These are phyloP conservation scores for Hartigia nigra DNA, from an alignment of 2,888 invertebrate species.

Conservation along the genomic window DNA sequence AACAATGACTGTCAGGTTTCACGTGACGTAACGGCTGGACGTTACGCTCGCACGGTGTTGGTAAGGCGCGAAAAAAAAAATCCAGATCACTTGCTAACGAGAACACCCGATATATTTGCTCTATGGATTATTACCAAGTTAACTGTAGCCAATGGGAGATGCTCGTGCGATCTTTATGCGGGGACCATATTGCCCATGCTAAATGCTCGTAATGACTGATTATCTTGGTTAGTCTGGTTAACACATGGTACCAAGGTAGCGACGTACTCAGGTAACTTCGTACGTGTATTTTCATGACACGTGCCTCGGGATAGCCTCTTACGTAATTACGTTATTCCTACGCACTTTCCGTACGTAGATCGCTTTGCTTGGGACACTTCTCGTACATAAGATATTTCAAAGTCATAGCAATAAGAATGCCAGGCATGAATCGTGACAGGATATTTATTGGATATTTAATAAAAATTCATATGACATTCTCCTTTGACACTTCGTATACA, in stretches of 20 bases:
- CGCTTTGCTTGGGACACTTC: not conserved
- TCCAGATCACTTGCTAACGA: slow-evolving; percentile 48
- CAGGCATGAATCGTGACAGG: not conserved
- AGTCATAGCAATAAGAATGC: not conserved
- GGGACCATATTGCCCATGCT: slow-evolving; percentile 48
- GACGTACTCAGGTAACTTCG: slow-evolving; percentile 6
- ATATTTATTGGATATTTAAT: not conserved
- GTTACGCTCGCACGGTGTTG: not conserved
- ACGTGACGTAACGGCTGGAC: not conserved
- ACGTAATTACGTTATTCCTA: not conserved
- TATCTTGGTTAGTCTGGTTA: slow-evolving; percentile 64
- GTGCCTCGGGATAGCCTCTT: slow-evolving; percentile 31
- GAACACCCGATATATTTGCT: slow-evolving; percentile 44
- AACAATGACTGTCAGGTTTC: not conserved
- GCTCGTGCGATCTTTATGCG: slow-evolving; percentile 28
- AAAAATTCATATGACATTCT: not conserved
- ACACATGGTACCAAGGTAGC: slow-evolving; percentile 57
- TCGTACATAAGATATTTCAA: not conserved
- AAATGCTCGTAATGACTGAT: slow-evolving; percentile 64
- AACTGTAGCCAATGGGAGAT: slow-evolving; percentile 33
- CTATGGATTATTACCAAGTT: slow-evolving; percentile 42
- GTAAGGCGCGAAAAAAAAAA: slow-evolving; percentile 36
- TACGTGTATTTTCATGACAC: slow-evolving; percentile 34
- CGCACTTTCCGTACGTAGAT: not conserved
- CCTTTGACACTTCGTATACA: not conserved